Conservation (phyloP, 2,797 vertebrate species). For the Myiotriccus ornatus region DNA sequence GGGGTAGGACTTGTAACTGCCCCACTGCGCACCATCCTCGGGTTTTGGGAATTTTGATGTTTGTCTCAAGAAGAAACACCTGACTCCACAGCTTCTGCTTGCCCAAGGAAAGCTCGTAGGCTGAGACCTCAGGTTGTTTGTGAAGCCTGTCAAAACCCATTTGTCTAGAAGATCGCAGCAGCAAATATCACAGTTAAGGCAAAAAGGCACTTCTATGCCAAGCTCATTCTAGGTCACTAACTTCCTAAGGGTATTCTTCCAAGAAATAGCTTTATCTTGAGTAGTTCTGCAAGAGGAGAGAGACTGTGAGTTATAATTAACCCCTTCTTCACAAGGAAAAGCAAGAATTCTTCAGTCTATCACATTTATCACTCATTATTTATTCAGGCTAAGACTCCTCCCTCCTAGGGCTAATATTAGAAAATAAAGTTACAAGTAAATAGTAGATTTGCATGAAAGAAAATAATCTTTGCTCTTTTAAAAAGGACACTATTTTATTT, state of each 20-base stretch:
- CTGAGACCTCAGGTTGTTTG: conserved; percentile 13
- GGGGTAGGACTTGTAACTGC: not conserved
- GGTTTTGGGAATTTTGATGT: not conserved
- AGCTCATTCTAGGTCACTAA: conserved; percentile 62
- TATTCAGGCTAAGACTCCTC: not conserved
- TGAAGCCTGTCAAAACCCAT: conserved; percentile 51
- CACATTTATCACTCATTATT: not conserved
- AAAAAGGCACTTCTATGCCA: conserved; percentile 50
- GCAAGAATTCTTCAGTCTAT: not conserved
- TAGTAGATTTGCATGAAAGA: not conserved
- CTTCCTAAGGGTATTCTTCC: conserved; percentile 63
- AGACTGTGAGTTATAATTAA: not conserved
- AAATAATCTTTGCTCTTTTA: not conserved
- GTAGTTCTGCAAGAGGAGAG: not conserved
- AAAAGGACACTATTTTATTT: not conserved
- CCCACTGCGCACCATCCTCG: not conserved
- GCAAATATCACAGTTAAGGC: conserved; percentile 3
- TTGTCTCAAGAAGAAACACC: not conserved
- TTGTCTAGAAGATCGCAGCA: not conserved
- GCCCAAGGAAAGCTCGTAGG: not conserved
- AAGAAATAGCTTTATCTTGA: conserved; percentile 56
- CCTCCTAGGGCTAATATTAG: not conserved
- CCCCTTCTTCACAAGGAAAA: conserved; percentile 10
- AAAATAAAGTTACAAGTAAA: not conserved
- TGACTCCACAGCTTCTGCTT: not conserved